Base-by-base conservation (phyloP, 2,797 vertebrate species). In the Muscicapa striata region DNA sequence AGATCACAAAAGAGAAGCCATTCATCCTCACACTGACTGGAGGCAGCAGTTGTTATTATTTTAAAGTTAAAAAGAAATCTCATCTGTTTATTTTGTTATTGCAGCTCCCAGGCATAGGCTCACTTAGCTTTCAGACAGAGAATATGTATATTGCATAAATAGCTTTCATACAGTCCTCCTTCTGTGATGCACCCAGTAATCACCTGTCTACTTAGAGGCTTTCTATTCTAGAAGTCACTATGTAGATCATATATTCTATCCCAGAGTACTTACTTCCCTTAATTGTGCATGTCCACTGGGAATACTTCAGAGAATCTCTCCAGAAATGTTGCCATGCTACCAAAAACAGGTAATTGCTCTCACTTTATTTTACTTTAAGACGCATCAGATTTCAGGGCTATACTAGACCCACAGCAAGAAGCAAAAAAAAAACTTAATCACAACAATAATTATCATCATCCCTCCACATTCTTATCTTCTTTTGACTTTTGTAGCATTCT, bases 71-170 rank as follows among this genome's bases (percentile, higher is more conserved):
- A 95, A 95, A 95, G 88, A 84, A 93, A 77, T 68, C 66, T 87
- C 90, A 87, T 88, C 49, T 83, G 41, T 95, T 95, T 93, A 90
- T 90, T 95, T 90, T 92, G 61, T 61, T 90, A 93, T 76, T 64
- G 87, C 86, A 84, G 92, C 94, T 95, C 74, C 90, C 46, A 87
- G 94, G 93, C 90, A 94, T 32, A 76, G 23, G 59, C 73, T 95
- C 76, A 91, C 79, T 93, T 89, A 93, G 84, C 95, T 93, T 95
- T 93, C 77, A 93, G 74, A 87, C 70, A 87, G 30, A 20, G 52
- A 96, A 88, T 94, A 90, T 76, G 89, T 94, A 95, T 94, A 96
- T 86, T 90, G 77, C 63, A 94, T 89, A 88, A 95, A 89, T 38
- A 94, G 81, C 83, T 94, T 93, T 90, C 70, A 84, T 40, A 69